phyloP scores from a whole-genome alignment of 2,888 invertebrate species.

The Gerris lacustris region DNA sequence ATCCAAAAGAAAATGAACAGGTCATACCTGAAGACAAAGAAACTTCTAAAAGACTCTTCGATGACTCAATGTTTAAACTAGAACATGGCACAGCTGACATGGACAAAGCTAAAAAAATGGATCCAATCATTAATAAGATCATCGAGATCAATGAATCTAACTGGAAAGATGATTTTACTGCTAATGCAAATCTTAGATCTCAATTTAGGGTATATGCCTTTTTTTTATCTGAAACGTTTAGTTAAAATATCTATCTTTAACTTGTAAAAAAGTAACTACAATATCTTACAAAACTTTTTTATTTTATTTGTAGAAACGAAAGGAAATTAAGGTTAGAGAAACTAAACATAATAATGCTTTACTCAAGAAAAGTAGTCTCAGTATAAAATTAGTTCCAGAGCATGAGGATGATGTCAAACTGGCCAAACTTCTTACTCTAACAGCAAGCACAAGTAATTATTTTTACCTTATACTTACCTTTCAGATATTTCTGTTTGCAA shows the following conservation, averaged over 20 bases:
- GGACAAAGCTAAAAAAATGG: slow-evolving; percentile 53
- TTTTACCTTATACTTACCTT: background rate
- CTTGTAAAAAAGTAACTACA: too few species aligned
- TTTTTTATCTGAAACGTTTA: background rate
- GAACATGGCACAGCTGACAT: slow-evolving; percentile 82
- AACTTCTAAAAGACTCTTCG: slow-evolving; percentile 73
- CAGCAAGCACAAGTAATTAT: background rate
- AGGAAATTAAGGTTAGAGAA: slow-evolving; percentile 62
- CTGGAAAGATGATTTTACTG: slow-evolving; percentile 86
- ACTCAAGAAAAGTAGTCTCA: slow-evolving; percentile 60
- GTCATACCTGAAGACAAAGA: slow-evolving; percentile 85
- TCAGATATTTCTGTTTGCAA: too few species aligned
- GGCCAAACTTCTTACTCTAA: slow-evolving; percentile 48
- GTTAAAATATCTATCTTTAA: too few species aligned
- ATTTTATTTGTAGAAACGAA: slow-evolving; percentile 41
- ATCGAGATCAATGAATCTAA: slow-evolving; percentile 64
- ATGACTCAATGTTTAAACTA: slow-evolving; percentile 95
- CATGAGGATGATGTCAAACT: slow-evolving; percentile 64
- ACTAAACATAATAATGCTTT: slow-evolving; percentile 55
- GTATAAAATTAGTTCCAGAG: slow-evolving; percentile 67
- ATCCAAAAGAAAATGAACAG: slow-evolving; percentile 90
- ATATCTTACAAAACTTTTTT: background rate
- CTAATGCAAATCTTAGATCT: slow-evolving; percentile 72
- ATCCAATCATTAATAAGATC: slow-evolving; percentile 60
- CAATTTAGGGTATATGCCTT: slow-evolving; percentile 62